These are phyloP conservation scores for Luidia sarsii DNA, from an alignment of 53 echinoderm and acorn worm species.

Conservation along the genomic window DNA sequence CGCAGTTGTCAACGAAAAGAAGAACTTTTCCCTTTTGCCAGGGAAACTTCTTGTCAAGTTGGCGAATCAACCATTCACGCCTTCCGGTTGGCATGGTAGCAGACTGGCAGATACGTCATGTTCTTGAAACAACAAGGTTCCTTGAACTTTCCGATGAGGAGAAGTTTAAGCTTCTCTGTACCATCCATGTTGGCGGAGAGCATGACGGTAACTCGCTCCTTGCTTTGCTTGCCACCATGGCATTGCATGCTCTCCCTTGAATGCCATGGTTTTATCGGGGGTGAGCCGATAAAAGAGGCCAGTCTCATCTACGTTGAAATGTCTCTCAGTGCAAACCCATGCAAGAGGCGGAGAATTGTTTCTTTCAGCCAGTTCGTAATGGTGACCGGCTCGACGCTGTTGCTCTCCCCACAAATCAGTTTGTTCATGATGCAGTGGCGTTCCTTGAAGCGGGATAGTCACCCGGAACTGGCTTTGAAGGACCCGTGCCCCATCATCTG, in stretches of 20 bases:
- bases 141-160: slow-evolving; percentile 63
- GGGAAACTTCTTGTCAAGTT: slow-evolving; percentile 23
- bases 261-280: slow-evolving; percentile 36
- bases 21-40: slow-evolving; percentile 30
- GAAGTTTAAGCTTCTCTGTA: slow-evolving; percentile 42
- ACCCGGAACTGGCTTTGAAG: slow-evolving; percentile 30
- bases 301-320: slow-evolving; percentile 59
- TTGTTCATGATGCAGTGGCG: not conserved
- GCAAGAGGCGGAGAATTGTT: not conserved
- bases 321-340: not conserved
- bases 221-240: slow-evolving; percentile 41
- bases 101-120: slow-evolving; percentile 30
- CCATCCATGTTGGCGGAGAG: slow-evolving; percentile 61
- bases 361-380: not conserved
- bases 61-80: slow-evolving; percentile 65
- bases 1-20: slow-evolving; percentile 57
- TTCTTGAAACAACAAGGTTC: slow-evolving; percentile 24
- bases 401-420: slow-evolving; percentile 4
- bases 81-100: slow-evolving; percentile 39
- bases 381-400: not conserved
- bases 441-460: slow-evolving; percentile 5
- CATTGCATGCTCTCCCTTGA: slow-evolving; percentile 40
- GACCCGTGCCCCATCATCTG: slow-evolving; percentile 23
- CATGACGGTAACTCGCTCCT: slow-evolving; percentile 57
- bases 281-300: slow-evolving; percentile 44